phyloP scores from a whole-genome alignment of 2,888 invertebrate genomes.

The Platerodrilus igneus region DNA sequence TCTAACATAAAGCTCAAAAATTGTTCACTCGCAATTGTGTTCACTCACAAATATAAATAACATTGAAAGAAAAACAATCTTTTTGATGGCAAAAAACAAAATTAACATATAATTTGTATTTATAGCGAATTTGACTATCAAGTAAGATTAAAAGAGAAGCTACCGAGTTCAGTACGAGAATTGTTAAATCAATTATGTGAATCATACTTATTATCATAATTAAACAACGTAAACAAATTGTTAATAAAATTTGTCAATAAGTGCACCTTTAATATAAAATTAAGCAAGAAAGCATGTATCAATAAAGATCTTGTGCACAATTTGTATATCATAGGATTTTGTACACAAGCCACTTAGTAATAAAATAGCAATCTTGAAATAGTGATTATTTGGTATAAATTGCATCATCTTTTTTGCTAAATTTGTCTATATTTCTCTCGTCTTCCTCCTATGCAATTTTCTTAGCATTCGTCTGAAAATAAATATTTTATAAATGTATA shows the following conservation, averaged over 20 bases:
- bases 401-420: conserved; percentile 22
- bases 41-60: too few species aligned
- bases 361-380: conserved; percentile 38
- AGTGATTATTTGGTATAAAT: conserved; percentile 44
- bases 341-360: conserved; percentile 12
- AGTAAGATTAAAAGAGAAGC: too few species aligned
- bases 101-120: too few species aligned
- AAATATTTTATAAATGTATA: too few species aligned
- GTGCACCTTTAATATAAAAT: conserved; percentile 43
- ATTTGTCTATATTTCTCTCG: conserved; percentile 24
- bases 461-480: conserved; percentile 33
- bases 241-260: conserved; percentile 26
- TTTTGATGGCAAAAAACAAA: too few species aligned
- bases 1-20: too few species aligned
- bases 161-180: too few species aligned
- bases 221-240: conserved; percentile 14
- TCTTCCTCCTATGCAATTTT: conserved; percentile 18
- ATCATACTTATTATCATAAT: too few species aligned
- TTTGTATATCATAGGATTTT: conserved; percentile 13
- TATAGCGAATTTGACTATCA: too few species aligned
- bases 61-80: too few species aligned
- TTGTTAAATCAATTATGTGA: too few species aligned
- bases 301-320: conserved; percentile 13
- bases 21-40: too few species aligned
- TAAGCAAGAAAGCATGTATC: conserved; percentile 39